Base-by-base conservation (phyloP, 2,888 invertebrate species). In the Agrochola lota region DNA sequence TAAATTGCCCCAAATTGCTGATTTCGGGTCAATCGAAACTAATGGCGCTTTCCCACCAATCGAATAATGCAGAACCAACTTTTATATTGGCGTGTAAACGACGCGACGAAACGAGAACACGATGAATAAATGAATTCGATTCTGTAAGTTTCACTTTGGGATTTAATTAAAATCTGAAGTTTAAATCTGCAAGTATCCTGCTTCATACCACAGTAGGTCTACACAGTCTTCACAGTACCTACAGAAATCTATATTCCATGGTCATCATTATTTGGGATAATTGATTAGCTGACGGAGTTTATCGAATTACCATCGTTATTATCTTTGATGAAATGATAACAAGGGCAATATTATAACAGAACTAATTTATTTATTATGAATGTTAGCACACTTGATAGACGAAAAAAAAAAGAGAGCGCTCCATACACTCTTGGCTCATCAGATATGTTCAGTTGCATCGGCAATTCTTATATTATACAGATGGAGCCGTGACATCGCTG, bases 21-120 rank as follows among this genome's bases (percentile, higher is more conserved):
- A 80, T 85, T 82, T 80, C 62, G 55, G 80, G 84, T 78, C 74
- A 81, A 79, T 77, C 59, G 68, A 70, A 62, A 80, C 70, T 80
- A 87, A 85, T 87, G 67, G 74, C 75, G 63, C 71, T 84, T 71
- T 67, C 69, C 63, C 66, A 63, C 59, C 66, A 76, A 74, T 74
- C 63, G 69, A 74, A 69, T 74, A 69, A 60, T 66, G 64, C 59
- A 52, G 46, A 72, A 60, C 20, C 40, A 71, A 75, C 59, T 86
- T 77, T 86, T 76, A 77, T 82, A 68, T 73, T 55, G 55, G 60
- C 40, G 74, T 74, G 77, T 75, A 68, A 83, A 78, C 77, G 71
- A 71, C 46, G 46, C 57, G 46, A 35, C 12, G 35, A 72, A 80
- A 77, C 69, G 63, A 68, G 59, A 83, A 74, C 68, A 35, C 20